phyloP scores from a whole-genome alignment of 2,113 vertebrate genomes.

The Seriola rivoliana region DNA sequence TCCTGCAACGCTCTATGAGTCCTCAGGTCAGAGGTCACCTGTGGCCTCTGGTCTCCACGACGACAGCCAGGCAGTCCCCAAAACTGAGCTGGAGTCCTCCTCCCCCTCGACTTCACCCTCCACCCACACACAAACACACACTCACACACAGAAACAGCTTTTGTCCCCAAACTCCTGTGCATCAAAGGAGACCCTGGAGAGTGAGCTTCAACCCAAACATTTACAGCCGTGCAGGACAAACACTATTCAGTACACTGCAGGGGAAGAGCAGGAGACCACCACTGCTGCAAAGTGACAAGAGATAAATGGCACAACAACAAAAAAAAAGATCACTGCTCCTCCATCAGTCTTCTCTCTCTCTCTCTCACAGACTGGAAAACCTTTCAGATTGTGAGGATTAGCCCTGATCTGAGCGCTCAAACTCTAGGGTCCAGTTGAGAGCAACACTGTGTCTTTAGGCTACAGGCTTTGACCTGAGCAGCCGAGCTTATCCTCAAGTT shows the following conservation, averaged over 20 bases:
- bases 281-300: constrained; percentile 35
- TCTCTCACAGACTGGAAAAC: neutral
- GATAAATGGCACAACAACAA: constrained; percentile 10
- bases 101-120: neutral
- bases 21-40: constrained; percentile 80
- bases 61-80: constrained; percentile 77
- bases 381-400: constrained; percentile 1
- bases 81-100: constrained; percentile 36
- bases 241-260: constrained; percentile 40
- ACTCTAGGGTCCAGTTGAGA: neutral
- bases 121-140: constrained; percentile 23
- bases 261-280: constrained; percentile 48
- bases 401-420: constrained; percentile 24
- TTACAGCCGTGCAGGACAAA: constrained; percentile 52
- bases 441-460: neutral
- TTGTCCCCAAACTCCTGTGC: constrained; percentile 74
- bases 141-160: constrained; percentile 60
- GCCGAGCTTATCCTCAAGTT: neutral
- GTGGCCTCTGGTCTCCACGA: constrained; percentile 84
- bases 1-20: constrained; percentile 58
- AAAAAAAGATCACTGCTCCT: neutral
- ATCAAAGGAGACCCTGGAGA: constrained; percentile 65
- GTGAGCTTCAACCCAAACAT: constrained; percentile 71
- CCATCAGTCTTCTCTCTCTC: neutral
- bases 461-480: constrained; percentile 18